Evolutionary conservation across 2,113 vertebrate species (phyloP).

Genomic region (Peromyscus polionotus): DNA sequence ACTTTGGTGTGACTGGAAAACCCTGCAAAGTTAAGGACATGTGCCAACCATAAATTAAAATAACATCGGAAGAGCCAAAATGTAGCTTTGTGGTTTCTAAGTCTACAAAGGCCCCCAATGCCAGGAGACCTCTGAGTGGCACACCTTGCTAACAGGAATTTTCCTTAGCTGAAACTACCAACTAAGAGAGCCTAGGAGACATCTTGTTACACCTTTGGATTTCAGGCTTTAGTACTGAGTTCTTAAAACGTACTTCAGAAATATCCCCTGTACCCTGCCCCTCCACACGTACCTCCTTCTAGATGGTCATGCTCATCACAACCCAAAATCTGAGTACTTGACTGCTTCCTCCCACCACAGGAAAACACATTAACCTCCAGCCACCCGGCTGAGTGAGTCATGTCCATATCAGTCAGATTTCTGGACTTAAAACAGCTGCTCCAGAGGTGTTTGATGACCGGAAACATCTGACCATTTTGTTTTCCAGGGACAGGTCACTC

Average conservation of each 20-base stretch:
- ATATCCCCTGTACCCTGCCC: background rate
- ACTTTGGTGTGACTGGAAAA: constrained; percentile 65
- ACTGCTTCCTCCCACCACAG: background rate
- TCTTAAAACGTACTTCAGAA: constrained; percentile 57
- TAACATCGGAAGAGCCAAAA: constrained; percentile 50
- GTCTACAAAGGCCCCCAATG: constrained; percentile 51
- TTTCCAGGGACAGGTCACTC: constrained; percentile 53
- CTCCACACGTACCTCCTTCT: background rate
- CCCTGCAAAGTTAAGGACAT: constrained; percentile 59
- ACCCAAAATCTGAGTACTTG: background rate
- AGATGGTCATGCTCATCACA: constrained; percentile 50
- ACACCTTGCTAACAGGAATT: constrained; percentile 54
- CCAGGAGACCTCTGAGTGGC: constrained; percentile 40
- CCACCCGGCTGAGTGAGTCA: background rate
- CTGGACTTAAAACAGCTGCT: constrained; percentile 54
- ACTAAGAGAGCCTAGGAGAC: constrained; percentile 26
- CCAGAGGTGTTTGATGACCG: constrained; percentile 54
- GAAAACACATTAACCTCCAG: constrained; percentile 24
- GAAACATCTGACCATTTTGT: background rate
- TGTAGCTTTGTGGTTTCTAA: constrained; percentile 20
- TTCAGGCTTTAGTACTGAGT: background rate
- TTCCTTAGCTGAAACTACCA: constrained; percentile 59
- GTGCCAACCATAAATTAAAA: constrained; percentile 71
- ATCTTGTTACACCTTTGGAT: constrained; percentile 2
- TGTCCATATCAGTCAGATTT: background rate